A percentile compares a stretch with the other conserved stretches of the same genome.
Conservation (phyloP, 2,113 vertebrate species). For the Haemorhous mexicanus region DNA sequence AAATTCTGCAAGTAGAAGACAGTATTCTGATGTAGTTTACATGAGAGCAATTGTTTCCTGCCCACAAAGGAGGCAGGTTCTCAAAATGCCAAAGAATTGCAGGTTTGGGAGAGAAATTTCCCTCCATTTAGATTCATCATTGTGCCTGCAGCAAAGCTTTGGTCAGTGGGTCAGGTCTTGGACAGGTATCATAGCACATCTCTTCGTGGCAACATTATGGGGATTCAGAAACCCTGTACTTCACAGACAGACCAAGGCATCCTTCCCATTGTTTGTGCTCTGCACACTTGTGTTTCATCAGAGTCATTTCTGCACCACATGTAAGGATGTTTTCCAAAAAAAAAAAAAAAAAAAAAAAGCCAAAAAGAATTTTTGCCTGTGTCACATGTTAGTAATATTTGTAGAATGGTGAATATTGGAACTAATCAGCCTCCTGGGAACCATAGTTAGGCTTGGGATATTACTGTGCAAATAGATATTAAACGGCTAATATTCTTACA, state of each 20-base stretch:
- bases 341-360: neutral
- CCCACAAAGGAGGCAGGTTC: neutral
- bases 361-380: neutral
- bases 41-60: neutral
- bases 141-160: neutral
- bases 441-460: neutral
- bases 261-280: neutral
- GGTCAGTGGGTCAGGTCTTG: neutral
- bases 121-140: neutral
- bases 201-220: neutral
- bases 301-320: neutral
- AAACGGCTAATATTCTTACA: neutral
- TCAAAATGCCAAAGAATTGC: neutral
- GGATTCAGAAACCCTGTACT: neutral
- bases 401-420: neutral
- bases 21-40: neutral
- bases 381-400: neutral
- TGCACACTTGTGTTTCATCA: neutral
- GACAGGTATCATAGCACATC: neutral
- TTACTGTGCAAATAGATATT: neutral
- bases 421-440: neutral
- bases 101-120: neutral
- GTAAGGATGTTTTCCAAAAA: neutral
- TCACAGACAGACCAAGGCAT: neutral
- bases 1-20: neutral